Percentiles rank a stretch among this genome's conserved stretches.
phyloP scores from a whole-genome alignment of 2,113 vertebrate genomes.

The Danio rerio region DNA sequence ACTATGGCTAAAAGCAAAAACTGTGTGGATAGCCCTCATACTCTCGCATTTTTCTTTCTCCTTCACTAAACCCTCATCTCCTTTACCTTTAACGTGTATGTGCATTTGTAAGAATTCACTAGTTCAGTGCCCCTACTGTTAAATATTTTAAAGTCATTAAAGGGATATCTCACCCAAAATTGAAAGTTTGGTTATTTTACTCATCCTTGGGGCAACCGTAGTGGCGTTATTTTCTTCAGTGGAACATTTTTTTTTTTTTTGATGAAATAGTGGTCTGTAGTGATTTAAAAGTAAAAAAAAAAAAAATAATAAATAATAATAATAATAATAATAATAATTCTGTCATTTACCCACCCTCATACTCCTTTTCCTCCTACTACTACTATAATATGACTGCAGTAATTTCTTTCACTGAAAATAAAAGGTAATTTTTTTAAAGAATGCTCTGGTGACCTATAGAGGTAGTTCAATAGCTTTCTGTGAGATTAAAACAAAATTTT shows the following conservation, averaged over 20 bases:
- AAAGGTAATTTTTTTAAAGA: no score
- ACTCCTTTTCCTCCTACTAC: no score
- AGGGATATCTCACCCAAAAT: background rate
- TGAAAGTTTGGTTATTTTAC: background rate
- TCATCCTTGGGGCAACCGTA: background rate
- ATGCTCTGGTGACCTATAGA: no score
- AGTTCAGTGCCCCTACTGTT: background rate
- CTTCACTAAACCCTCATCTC: background rate
- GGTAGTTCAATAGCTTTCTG: background rate
- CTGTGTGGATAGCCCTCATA: background rate
- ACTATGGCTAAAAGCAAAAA: slow-evolving; percentile 21
- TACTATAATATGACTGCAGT: no score
- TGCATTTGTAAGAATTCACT: background rate
- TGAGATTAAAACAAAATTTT: background rate
- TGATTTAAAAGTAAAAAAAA: no score
- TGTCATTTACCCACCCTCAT: no score
- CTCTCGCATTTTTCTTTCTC: background rate
- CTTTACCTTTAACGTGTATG: background rate
- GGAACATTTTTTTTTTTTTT: no score
- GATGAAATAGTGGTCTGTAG: no score
- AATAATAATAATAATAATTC: no score
- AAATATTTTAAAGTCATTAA: background rate
- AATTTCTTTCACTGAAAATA: no score
- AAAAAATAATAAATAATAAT: no score
- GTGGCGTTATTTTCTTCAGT: no score